Evolutionary conservation across 2,797 vertebrate species (phyloP).

Genomic region (Tauraco hartlaubi): DNA sequence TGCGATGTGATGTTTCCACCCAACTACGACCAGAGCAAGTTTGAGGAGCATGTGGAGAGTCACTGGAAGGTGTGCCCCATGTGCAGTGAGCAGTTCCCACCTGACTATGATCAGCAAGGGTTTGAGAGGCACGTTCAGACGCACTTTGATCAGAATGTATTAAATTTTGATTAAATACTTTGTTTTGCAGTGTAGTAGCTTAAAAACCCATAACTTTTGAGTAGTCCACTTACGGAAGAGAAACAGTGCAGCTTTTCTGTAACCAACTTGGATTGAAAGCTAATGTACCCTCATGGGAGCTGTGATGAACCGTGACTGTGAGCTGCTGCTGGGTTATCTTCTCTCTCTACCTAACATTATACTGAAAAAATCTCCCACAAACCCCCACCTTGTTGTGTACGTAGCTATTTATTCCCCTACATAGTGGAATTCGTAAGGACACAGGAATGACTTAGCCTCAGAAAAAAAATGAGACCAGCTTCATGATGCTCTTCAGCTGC

Average conservation of each 20-base stretch:
- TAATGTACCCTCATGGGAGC: conserved; percentile 40
- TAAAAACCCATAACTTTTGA: background rate
- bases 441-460: conserved; percentile 7
- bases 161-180: conserved; percentile 88
- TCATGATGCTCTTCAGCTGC: conserved; percentile 23
- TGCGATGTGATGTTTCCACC: conserved; percentile 97
- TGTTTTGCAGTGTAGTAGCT: conserved; percentile 62
- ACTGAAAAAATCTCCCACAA: background rate
- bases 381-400: conserved; percentile 12
- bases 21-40: conserved; percentile 97
- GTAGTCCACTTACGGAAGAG: conserved; percentile 1
- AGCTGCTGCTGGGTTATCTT: conserved; percentile 57
- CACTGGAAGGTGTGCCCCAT: conserved; percentile 99
- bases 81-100: conserved; percentile 98
- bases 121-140: conserved; percentile 97
- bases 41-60: conserved; percentile 97
- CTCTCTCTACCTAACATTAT: conserved; percentile 55
- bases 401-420: conserved; percentile 70
- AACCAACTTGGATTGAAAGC: conserved; percentile 47
- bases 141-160: conserved; percentile 91
- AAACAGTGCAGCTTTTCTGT: background rate
- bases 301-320: background rate
- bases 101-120: conserved; percentile 94
- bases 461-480: background rate
- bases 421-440: conserved; percentile 58